A percentile compares a stretch with the other conserved stretches of the same genome.
phyloP scores from a whole-genome alignment of 2,113 vertebrate genomes.

The Trinectes maculatus region DNA sequence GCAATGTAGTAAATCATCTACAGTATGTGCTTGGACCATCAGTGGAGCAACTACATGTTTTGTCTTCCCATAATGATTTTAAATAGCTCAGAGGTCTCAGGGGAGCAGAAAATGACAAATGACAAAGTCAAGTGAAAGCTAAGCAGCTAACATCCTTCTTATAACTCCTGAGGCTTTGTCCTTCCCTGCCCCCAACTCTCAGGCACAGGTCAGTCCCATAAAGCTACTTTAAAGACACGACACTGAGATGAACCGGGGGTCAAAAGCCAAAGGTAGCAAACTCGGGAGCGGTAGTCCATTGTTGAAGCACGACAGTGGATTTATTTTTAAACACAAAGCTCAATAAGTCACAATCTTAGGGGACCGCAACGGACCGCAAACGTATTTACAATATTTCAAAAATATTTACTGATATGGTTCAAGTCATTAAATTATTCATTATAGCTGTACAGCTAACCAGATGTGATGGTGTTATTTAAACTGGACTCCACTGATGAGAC shows the following conservation, averaged over 20 bases:
- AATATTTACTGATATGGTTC: not conserved
- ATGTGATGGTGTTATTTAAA: not conserved
- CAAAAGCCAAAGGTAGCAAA: conserved; percentile 37
- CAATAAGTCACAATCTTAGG: not conserved
- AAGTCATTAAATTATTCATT: conserved; percentile 1
- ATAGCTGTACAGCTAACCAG: not conserved
- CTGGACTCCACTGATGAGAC: conserved; percentile 11
- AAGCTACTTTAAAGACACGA: conserved; percentile 53
- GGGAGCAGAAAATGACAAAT: not conserved
- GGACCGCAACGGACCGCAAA: not conserved
- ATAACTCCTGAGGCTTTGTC: conserved; percentile 17
- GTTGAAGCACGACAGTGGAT: not conserved
- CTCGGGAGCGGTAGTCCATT: not conserved
- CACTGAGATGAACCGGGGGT: conserved; percentile 8
- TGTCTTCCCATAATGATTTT: conserved; percentile 4
- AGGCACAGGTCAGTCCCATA: conserved; percentile 33
- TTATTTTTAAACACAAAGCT: conserved; percentile 7
- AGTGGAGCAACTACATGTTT: conserved; percentile 10
- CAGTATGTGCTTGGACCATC: conserved; percentile 1
- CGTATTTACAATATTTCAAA: not conserved
- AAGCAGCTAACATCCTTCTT: conserved; percentile 33
- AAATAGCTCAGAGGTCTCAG: conserved; percentile 1
- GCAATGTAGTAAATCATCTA: conserved; percentile 16
- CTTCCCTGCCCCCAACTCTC: conserved; percentile 23
- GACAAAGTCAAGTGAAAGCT: conserved; percentile 17